A percentile compares a stretch with the other conserved stretches of the same genome.
Conservation (phyloP, 2,113 vertebrate species). For the Planiliza haematocheilus region DNA sequence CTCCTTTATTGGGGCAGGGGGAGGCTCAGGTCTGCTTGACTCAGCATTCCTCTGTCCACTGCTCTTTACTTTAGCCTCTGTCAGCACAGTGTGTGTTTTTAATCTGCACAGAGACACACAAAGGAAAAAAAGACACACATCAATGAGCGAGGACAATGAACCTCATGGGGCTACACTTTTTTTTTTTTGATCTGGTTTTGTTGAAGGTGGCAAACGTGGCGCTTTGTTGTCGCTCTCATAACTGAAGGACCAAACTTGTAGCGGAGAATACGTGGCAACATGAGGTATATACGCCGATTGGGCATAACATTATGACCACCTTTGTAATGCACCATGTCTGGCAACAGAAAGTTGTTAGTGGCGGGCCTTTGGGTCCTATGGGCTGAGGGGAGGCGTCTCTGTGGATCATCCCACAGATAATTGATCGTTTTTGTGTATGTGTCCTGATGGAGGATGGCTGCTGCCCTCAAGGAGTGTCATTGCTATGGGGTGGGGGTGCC, state of each 20-base stretch:
- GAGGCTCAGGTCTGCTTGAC: slow-evolving; percentile 73
- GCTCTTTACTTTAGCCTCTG: slow-evolving; percentile 69
- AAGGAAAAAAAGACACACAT: slow-evolving; percentile 53
- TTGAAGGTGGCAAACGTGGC: slow-evolving; percentile 9
- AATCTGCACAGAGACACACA: slow-evolving; percentile 35
- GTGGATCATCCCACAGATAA: too few species aligned
- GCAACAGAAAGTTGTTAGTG: too few species aligned
- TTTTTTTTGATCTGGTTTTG: slow-evolving; percentile 7
- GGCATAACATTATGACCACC: too few species aligned
- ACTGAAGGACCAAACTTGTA: background rate
- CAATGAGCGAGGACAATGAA: slow-evolving; percentile 37
- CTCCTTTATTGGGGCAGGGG: slow-evolving; percentile 69
- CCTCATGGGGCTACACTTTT: slow-evolving; percentile 10
- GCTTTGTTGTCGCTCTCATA: background rate
- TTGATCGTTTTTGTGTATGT: too few species aligned
- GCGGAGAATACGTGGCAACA: background rate
- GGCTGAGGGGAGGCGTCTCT: too few species aligned
- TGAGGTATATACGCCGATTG: too few species aligned
- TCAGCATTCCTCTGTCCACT: slow-evolving; percentile 79
- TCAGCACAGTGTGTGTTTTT: slow-evolving; percentile 71
- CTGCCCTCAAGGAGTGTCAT: too few species aligned
- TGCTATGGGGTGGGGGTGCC: too few species aligned
- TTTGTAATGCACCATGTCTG: too few species aligned
- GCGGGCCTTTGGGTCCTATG: too few species aligned
- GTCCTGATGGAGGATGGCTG: too few species aligned